Conservation (phyloP, 2,797 vertebrate species). For the Tangara arthus region DNA sequence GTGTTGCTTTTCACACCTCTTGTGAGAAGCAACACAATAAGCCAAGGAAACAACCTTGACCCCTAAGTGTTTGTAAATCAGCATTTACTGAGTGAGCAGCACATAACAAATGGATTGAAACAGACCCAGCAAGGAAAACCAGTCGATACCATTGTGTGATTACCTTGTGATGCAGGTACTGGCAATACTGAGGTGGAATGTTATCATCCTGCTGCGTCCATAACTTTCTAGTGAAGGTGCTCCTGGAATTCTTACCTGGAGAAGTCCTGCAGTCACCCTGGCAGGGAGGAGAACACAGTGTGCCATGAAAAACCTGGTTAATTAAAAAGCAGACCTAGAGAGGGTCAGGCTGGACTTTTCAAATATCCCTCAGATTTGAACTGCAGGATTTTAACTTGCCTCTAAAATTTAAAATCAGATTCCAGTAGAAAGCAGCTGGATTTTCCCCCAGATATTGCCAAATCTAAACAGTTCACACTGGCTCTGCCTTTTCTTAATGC, state of each 20-base stretch:
- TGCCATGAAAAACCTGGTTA: not conserved
- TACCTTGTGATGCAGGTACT: not conserved
- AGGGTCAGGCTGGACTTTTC: not conserved
- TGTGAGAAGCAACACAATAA: constrained; percentile 76
- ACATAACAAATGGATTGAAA: not conserved
- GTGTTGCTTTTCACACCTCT: constrained; percentile 56
- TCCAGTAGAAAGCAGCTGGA: not conserved
- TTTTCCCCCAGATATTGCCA: not conserved
- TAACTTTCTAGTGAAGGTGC: not conserved
- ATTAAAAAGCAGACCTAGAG: not conserved
- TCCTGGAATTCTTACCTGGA: not conserved
- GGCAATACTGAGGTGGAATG: not conserved
- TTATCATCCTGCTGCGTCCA: not conserved
- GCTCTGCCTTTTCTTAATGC: not conserved
- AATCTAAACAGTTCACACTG: not conserved
- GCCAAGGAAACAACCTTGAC: constrained; percentile 73
- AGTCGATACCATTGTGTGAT: not conserved
- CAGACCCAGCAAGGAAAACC: not conserved
- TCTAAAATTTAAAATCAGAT: not conserved
- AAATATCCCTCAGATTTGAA: not conserved
- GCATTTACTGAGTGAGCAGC: not conserved
- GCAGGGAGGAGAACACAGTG: not conserved
- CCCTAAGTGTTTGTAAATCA: constrained; percentile 64
- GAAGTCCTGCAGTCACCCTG: not conserved
- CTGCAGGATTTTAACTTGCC: not conserved